Evolutionary conservation across 1,140 invertebrate genomes (phyloP), one percentile per base, ranked within the genome.

Genomic region (Neoseiulus cucumeris): DNA sequence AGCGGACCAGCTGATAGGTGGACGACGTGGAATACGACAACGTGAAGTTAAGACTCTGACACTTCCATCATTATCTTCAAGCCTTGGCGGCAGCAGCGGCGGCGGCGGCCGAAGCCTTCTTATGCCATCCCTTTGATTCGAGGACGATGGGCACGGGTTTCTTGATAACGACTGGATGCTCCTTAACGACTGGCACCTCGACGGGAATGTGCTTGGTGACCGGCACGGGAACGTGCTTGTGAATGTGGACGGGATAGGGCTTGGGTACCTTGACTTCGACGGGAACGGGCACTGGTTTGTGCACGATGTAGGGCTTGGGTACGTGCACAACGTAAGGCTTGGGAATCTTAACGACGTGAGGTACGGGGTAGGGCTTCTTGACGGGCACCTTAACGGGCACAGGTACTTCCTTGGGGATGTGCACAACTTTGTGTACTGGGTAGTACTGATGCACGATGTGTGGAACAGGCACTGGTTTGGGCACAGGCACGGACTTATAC

Each of bases 261-360:
- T 25, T 59, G 14, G 51, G 51, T 14, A 59, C 51, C 51, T 59
- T 59, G 12, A 59, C 51, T 59, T 59, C 51, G 33, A 59, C 51
- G 22, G 51, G 51, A 25, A 59, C 51, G 25, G 51, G 51, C 12
- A 59, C 51, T 17, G 51, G 51, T 20, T 59, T 59, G 22, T 59
- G 51, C 51, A 59, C 51, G 33, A 59, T 59, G 51, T 59, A 59
- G 14, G 51, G 51, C 51, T 59, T 59, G 4, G 51, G 51, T 33
- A 59, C 51, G 22, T 59, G 51, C 51, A 59, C 51, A 59, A 59
- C 22, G 22, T 59, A 59, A 9, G 51, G 51, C 22, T 59, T 59
- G 51, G 51, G 51, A 6, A 59, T 33, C 51, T 59, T 59, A 1
- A 59, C 51, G 22, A 59, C 22, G 22, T 59, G 51, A 25, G 51